These are phyloP conservation scores for Lampris incognitus DNA, from an alignment of 2,113 vertebrate species.

Conservation along the genomic window DNA sequence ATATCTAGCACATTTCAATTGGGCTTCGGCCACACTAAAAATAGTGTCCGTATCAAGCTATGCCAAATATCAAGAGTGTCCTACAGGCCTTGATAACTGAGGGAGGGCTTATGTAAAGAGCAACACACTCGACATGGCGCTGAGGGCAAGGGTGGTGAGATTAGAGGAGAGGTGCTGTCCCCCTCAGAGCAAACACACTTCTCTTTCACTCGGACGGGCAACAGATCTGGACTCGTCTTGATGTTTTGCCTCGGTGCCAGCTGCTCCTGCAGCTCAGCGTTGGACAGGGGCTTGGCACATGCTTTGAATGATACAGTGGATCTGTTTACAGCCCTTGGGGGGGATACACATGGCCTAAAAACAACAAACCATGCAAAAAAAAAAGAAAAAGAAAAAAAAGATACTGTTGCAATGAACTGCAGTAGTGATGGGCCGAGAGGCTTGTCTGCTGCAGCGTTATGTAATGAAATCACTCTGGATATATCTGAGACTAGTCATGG, in stretches of 20 bases:
- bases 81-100: conserved; percentile 27
- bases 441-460: conserved; percentile 41
- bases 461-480: conserved; percentile 39
- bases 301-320: conserved; percentile 66
- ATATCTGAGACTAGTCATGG: conserved; percentile 19
- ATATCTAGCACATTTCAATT: conserved; percentile 2
- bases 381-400: not conserved
- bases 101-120: conserved; percentile 40
- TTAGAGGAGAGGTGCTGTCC: conserved; percentile 23
- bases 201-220: conserved; percentile 18
- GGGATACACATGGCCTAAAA: conserved; percentile 40
- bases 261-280: conserved; percentile 32
- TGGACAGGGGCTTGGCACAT: conserved; percentile 41
- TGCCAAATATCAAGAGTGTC: conserved; percentile 12
- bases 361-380: conserved; percentile 33
- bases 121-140: conserved; percentile 12
- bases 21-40: conserved; percentile 29
- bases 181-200: conserved; percentile 40
- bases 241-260: conserved; percentile 24
- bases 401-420: conserved; percentile 28
- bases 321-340: conserved; percentile 68
- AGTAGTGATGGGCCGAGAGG: conserved; percentile 25
- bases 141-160: conserved; percentile 9
- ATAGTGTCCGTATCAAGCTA: conserved; percentile 5
- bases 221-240: conserved; percentile 1